A percentile compares a stretch with the other conserved stretches of the same genome.
phyloP scores from a whole-genome alignment of 2,888 invertebrate species.

The Tinea trinotella region DNA sequence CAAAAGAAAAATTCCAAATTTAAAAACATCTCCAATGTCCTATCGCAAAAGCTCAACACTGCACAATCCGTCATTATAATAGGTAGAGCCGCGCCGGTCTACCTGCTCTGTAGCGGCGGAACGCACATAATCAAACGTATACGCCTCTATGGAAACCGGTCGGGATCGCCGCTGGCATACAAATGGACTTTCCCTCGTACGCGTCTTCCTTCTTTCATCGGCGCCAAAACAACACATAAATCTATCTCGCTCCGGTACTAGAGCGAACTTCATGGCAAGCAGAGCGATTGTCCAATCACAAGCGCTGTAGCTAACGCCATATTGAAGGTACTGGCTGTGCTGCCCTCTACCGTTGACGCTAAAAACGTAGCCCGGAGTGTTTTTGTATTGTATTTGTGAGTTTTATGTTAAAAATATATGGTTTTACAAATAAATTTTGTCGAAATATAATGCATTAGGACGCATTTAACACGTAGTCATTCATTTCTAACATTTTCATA shows the following conservation, averaged over 20 bases:
- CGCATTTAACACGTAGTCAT: neutral
- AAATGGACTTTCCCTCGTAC: conserved; percentile 59
- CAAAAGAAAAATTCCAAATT: conserved; percentile 20
- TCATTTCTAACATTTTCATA: neutral
- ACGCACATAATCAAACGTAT: conserved; percentile 33
- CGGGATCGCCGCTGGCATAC: conserved; percentile 55
- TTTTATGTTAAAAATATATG: neutral
- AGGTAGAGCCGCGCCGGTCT: conserved; percentile 37
- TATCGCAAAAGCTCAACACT: conserved; percentile 15
- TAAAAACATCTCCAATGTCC: conserved; percentile 18
- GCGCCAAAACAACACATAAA: conserved; percentile 64
- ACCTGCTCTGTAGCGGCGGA: conserved; percentile 49
- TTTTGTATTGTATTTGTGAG: conserved; percentile 1
- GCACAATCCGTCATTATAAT: conserved; percentile 51
- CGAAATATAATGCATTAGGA: neutral
- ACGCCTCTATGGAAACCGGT: conserved; percentile 70
- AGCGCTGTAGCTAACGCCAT: conserved; percentile 57
- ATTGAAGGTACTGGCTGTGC: conserved; percentile 50
- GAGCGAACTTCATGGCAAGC: conserved; percentile 55
- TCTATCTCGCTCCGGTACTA: conserved; percentile 56
- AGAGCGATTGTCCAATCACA: conserved; percentile 44
- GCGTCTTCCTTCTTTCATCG: conserved; percentile 65
- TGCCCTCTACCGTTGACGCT: conserved; percentile 42
- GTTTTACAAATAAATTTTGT: neutral
- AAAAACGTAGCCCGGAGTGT: neutral